Base-by-base conservation (phyloP, 2,797 vertebrate species). In the Perodicticus potto region DNA sequence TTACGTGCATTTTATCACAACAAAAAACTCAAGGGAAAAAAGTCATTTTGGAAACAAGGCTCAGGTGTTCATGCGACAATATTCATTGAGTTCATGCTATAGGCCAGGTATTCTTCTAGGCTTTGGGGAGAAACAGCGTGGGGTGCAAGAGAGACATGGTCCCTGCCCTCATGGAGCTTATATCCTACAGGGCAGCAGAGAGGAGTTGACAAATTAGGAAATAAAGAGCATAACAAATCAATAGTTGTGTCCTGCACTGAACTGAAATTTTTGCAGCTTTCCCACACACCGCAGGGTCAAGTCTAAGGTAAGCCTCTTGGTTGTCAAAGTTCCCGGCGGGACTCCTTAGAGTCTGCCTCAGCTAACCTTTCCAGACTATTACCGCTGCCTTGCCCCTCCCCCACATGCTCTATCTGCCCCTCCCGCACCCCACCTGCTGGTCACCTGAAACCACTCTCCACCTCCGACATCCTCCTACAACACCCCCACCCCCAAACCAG, bases 381-480 rank as follows among this genome's bases (percentile, higher is more conserved):
- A 19, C 59, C 16, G 16, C 37, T 32, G 45, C 29, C 45, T 57
- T 74, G 0, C 29, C n/a, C 12, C 7, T 14, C 5, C 14, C 22
- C 2, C 25, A 49, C 8, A 16, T 25, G 22, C 27, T 29, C 5
- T 9, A 11, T 1, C 25, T 5, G 0, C 27, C n/a, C 11, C 7
- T 27, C 7, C 32, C 29, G 1, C 25, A 63, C 14, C 12, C 49
- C 49, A 49, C 8, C 16, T 45, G 22, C 34, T 27, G 5, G 86
- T 45, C n/a, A 23, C 34, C 9, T 49, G 63, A 69, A 57, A 25
- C 70, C 14, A 13, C 65, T 43, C 23, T 40, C 65, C 14, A 10
- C 29, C 17, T 65, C 22, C 27, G 2, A 7, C 63, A 63, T 13
- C 53, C 43, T 45, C 20, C 23, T 37, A 13, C 4, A 19, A 67